Base-by-base conservation (phyloP, 2,113 vertebrate genomes). In the Cardinalis cardinalis region DNA sequence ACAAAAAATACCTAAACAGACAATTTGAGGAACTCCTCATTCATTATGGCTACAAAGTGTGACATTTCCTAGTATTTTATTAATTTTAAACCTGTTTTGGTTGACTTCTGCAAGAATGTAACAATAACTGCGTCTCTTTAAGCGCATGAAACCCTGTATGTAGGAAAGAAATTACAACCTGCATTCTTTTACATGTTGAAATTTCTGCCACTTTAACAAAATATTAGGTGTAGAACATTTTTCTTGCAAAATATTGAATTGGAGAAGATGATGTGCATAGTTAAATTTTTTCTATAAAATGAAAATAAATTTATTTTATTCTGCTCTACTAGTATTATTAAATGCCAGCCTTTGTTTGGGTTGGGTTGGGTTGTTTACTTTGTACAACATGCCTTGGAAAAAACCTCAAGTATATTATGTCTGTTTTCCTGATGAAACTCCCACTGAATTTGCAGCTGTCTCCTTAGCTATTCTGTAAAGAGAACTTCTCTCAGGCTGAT, bases 251-350 rank as follows among this genome's bases (percentile, higher is more conserved):
- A 66, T 40, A 25, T 0, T 48, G 25, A 66, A 38, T 2, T 71
- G 16, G 28, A 49, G n/a, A 81, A 31, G 7, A 20, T 38, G 1
- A 18, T 6, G 2, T 2, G 1, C 5, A 18, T 14, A n/a, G 19
- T 36, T 26, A 26, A 49, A 9, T 55, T n/a, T 53, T 26, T 18
- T 29, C 16, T 36, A 20, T 11, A 68, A 65, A 61, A n/a, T 40
- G 2, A 63, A 52, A 48, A 58, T 7, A 48, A 34, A 23, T 18
- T 56, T 2, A 9, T 48, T 75, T 58, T 44, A n/a, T 63, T 75
- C 12, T 44, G 2, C 24, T 66, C 12, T 53, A 20, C 6, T 0
- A 2, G 16, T 49, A 41, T 56, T 34, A 25, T 10, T 48, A 56
- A 58, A 38, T 74, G 6, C 1, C 28, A 48, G 7, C 19, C 5